A percentile compares a stretch with the other conserved stretches of the same genome.
These are phyloP conservation scores for Donacobius atricapilla DNA, from an alignment of 2,113 vertebrate genomes.

Conservation along the genomic window DNA sequence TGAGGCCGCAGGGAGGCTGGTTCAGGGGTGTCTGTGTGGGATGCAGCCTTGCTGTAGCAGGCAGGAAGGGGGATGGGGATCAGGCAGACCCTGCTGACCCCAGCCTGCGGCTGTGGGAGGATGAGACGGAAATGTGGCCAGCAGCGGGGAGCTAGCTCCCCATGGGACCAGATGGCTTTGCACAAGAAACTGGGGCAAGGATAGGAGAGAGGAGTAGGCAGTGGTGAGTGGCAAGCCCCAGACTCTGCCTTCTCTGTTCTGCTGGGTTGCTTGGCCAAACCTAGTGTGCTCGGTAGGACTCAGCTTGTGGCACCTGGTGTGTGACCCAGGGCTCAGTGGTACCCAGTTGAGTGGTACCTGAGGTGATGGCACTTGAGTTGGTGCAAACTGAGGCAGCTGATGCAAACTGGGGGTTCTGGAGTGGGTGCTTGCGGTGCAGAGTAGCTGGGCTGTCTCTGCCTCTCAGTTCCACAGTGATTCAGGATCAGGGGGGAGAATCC, in stretches of 20 bases:
- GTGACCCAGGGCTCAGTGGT: fast-evolving
- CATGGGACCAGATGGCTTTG: background rate
- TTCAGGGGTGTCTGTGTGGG: background rate
- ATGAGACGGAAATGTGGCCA: background rate
- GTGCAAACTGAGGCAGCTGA: background rate
- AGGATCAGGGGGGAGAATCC: background rate
- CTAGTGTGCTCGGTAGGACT: fast-evolving
- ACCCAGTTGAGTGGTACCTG: background rate
- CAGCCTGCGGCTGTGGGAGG: fast-evolving
- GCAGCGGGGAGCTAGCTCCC: background rate
- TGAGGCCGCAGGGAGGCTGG: background rate
- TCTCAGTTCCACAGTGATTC: background rate
- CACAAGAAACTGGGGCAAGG: background rate
- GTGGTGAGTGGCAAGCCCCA: fast-evolving
- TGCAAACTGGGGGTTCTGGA: background rate
- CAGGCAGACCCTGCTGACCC: no score
- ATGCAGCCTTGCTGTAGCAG: background rate
- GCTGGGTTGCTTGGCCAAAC: no score
- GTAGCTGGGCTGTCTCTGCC: background rate
- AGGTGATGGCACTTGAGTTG: background rate
- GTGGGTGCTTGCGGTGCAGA: background rate
- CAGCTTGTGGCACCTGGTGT: background rate
- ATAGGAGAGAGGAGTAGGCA: background rate
- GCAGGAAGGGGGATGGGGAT: fast-evolving
- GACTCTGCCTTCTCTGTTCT: background rate